These are phyloP conservation scores for Drosophila tropicalis DNA, from an alignment of 1,140 invertebrate species.

Conservation along the genomic window DNA sequence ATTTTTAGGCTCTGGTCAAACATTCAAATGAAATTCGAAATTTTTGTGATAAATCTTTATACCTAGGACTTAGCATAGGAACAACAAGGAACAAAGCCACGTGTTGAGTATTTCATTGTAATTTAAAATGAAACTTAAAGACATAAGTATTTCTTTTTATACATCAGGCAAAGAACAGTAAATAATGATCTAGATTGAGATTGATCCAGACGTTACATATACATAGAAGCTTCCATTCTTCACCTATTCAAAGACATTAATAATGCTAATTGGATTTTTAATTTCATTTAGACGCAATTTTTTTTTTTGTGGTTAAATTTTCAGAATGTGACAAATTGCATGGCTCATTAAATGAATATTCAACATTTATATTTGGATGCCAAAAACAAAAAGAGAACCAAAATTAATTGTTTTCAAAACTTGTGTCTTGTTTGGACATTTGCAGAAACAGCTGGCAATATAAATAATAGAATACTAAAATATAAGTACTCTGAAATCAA, in stretches of 20 bases:
- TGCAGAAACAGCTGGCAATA: not conserved
- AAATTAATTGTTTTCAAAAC: not conserved
- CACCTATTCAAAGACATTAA: too few species aligned
- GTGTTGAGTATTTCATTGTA: too few species aligned
- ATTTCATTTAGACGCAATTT: not conserved
- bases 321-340: constrained; percentile 40
- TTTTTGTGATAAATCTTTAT: not conserved
- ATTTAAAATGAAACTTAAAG: too few species aligned
- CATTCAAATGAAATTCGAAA: constrained; percentile 22
- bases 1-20: constrained; percentile 1
- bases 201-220: too few species aligned
- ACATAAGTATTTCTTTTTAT: too few species aligned
- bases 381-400: not conserved
- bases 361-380: constrained; percentile 34
- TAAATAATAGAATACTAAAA: not conserved
- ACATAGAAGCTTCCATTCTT: too few species aligned
- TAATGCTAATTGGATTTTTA: too few species aligned
- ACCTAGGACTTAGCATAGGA: too few species aligned
- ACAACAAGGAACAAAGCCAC: too few species aligned
- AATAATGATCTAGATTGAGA: too few species aligned
- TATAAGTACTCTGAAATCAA: constrained; percentile 1
- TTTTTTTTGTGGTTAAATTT: not conserved
- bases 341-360: constrained; percentile 56
- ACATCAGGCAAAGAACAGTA: too few species aligned
- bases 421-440: not conserved